Percentiles rank a stretch among this genome's conserved stretches.
phyloP scores from a whole-genome alignment of 2,797 vertebrate genomes.

The Clamator glandarius region DNA sequence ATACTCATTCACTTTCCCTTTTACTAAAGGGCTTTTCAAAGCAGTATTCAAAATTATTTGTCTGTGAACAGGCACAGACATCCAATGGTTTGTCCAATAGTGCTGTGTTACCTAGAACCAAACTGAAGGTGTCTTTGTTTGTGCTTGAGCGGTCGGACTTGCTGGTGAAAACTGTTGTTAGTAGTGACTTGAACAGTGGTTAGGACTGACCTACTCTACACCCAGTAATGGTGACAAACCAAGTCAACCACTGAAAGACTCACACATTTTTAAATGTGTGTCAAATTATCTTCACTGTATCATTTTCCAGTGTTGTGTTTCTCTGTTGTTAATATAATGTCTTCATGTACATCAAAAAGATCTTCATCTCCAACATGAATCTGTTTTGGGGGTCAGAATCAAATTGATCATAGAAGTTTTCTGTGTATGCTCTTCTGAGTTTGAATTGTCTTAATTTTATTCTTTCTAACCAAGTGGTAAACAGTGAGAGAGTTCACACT shows the following conservation, averaged over 20 bases:
- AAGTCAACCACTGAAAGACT: neutral
- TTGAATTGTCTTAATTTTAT: neutral
- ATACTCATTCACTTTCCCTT: neutral
- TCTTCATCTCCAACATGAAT: neutral
- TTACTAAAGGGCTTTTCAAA: neutral
- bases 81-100: neutral
- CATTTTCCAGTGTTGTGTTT: neutral
- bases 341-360: neutral
- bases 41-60: neutral
- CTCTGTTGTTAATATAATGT: neutral
- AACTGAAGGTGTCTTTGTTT: neutral
- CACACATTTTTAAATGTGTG: neutral
- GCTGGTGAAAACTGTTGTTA: neutral
- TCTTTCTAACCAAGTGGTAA: neutral
- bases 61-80: neutral
- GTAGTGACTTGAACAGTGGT: neutral
- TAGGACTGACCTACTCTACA: neutral
- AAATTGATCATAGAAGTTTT: neutral
- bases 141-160: neutral
- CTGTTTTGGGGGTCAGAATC: neutral
- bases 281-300: neutral
- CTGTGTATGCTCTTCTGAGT: neutral
- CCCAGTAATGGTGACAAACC: neutral
- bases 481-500: neutral
- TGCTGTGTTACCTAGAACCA: neutral